Conservation (phyloP, 2,888 invertebrate species). For the Dynastes tityus region DNA sequence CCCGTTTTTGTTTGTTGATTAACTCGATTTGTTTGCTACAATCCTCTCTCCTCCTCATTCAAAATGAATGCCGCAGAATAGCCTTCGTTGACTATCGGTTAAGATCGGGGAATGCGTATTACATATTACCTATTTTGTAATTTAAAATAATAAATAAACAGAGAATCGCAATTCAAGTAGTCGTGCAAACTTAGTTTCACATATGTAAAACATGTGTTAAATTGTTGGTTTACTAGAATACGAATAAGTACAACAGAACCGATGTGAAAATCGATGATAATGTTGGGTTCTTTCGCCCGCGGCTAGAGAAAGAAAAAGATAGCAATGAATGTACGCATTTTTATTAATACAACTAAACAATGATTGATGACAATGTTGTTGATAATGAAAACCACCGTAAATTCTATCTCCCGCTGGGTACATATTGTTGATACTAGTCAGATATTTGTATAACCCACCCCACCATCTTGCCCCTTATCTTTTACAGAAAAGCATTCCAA, state of each 20-base stretch:
- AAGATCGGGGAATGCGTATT: conserved; percentile 70
- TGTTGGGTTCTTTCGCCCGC: conserved; percentile 54
- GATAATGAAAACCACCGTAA: conserved; percentile 30
- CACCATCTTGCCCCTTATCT: conserved; percentile 70
- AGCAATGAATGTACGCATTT: conserved; percentile 16
- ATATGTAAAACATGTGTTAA: conserved; percentile 67
- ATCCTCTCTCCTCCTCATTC: background rate
- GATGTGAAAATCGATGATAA: conserved; percentile 51
- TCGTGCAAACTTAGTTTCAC: conserved; percentile 68
- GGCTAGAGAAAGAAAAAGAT: conserved; percentile 36
- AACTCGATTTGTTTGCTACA: background rate
- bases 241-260: conserved; percentile 62
- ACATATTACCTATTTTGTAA: conserved; percentile 68
- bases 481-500: conserved; percentile 71
- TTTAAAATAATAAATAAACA: conserved; percentile 61
- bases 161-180: conserved; percentile 58
- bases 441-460: conserved; percentile 70
- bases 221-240: conserved; percentile 67
- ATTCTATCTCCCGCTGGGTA: conserved; percentile 52
- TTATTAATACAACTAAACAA: background rate
- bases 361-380: conserved; percentile 11
- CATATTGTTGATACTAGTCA: conserved; percentile 71
- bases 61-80: conserved; percentile 24
- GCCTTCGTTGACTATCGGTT: conserved; percentile 70
- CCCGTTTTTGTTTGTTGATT: conserved; percentile 31